Evolutionary conservation across 2,113 vertebrate species (phyloP), one percentile per base, ranked within the genome.

Genomic region (Tetrax tetrax): DNA sequence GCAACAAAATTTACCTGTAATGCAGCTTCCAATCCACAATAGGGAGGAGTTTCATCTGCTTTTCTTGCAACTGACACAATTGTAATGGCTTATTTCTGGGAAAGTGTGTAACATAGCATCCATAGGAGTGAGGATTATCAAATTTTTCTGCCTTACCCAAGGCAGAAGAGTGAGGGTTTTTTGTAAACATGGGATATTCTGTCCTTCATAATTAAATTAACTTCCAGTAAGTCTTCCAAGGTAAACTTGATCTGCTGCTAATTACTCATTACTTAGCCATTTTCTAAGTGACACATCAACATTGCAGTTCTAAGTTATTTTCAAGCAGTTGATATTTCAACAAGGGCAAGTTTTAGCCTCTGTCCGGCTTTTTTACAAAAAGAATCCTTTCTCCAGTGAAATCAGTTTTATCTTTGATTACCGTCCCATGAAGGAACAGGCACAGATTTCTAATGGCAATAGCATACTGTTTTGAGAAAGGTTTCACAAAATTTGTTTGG

Each of bases 101-200:
- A 43, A 94, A 86, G 76, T 1, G 2, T 0, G 0, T 14, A 80
- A 60, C 74, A 60, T 3, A 25, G 10, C 38, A 75, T 6, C 37
- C 27, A 16, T 7, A 80, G 24, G 35, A 92, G 27, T 51, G 17
- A 71, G 61, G 16, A 54, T 59, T 51, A 74, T 11, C 12, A 45
- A 11, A 3, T 47, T 43, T 45, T 82, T 79, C 83, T 86, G 51
- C 19, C 31, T 41, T 75, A 8, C 31, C 51, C 24, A 54, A 45
- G 20, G 27, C 29, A 77, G 23, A 72, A 66, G 16, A 89, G n/a
- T 22, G 22, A 17, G 14, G 16, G 16, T 54, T 54, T 54, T 61
- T 45, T 3, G 38, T 24, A 57, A 82, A 79, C 16, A n/a, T 2
- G 0, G 16, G 29, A 33, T 64, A 83, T 24, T 83, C 14, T 71